A percentile compares a stretch with the other conserved stretches of the same genome.
These are phyloP conservation scores for Synanthedon andrenaeformis DNA, from an alignment of 2,888 invertebrate species.

Conservation along the genomic window DNA sequence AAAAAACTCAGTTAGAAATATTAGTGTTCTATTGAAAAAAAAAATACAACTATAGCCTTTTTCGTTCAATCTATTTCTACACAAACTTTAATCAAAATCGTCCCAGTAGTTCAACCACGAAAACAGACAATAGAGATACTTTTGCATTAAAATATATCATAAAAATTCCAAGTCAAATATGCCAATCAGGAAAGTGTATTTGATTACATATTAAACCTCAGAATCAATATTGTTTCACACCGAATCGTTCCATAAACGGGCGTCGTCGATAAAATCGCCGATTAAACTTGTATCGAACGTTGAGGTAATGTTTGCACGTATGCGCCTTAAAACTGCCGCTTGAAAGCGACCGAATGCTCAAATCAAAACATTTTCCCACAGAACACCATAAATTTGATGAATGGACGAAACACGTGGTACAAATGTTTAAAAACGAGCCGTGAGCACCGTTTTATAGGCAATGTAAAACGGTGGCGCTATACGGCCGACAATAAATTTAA, in stretches of 20 bases:
- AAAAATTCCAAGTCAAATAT: too few relatives aligned
- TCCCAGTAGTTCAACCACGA: too few relatives aligned
- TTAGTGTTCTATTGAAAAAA: too few relatives aligned
- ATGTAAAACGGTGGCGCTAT: conserved; percentile 62
- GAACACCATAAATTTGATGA: conserved; percentile 68
- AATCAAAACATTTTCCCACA: conserved; percentile 65
- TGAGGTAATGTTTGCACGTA: conserved; percentile 11
- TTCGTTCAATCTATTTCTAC: too few relatives aligned
- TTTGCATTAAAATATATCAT: too few relatives aligned
- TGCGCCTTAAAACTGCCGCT: conserved; percentile 19
- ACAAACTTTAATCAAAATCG: too few relatives aligned
- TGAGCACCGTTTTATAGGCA: conserved; percentile 69
- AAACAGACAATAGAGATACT: too few relatives aligned
- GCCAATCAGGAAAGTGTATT: too few relatives aligned
- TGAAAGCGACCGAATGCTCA: conserved; percentile 28
- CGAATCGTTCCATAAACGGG: not conserved
- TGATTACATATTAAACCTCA: not conserved
- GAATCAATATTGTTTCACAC: not conserved
- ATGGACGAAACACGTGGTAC: conserved; percentile 70
- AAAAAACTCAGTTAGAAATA: too few relatives aligned
- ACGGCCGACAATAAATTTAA: conserved; percentile 68
- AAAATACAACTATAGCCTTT: too few relatives aligned
- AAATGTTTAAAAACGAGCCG: conserved; percentile 65
- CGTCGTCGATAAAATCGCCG: conserved; percentile 13
- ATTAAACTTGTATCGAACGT: conserved; percentile 20